Evolutionary conservation across 1,140 invertebrate species (phyloP).

Genomic region (Drosophila santomea): DNA sequence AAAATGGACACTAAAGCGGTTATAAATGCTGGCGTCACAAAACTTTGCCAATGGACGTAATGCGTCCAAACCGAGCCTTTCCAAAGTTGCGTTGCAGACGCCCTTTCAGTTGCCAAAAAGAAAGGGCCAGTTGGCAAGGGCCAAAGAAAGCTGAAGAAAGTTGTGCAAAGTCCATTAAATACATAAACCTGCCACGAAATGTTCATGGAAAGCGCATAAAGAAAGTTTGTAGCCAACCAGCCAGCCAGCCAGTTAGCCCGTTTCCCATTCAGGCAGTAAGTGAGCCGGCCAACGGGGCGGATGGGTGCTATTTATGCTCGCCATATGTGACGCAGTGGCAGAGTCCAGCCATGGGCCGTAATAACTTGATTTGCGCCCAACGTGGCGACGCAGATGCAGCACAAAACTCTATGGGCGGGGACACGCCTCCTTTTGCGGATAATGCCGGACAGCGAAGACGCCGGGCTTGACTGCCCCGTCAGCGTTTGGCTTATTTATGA

Average conservation of each 20-base stretch:
- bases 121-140: constrained; percentile 6
- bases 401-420: constrained; percentile 39
- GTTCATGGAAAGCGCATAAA: constrained; percentile 83
- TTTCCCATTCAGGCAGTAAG: constrained; percentile 11
- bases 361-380: constrained; percentile 80
- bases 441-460: constrained; percentile 49
- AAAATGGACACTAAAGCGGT: constrained; percentile 67
- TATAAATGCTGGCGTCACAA: constrained; percentile 77
- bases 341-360: constrained; percentile 55
- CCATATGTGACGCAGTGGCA: constrained; percentile 71
- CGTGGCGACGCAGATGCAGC: constrained; percentile 76
- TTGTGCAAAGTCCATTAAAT: constrained; percentile 82
- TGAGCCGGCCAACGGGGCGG: constrained; percentile 30
- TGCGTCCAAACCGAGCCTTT: constrained; percentile 49
- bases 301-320: constrained; percentile 74
- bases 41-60: constrained; percentile 79
- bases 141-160: constrained; percentile 49
- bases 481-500: constrained; percentile 76
- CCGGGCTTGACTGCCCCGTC: constrained; percentile 63
- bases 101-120: constrained; percentile 25
- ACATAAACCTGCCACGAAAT: constrained; percentile 83
- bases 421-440: constrained; percentile 25
- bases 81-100: constrained; percentile 35
- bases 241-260: constrained; percentile 5
- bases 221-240: constrained; percentile 67